Percentiles rank a stretch among this genome's conserved stretches.
Conservation (phyloP, 2,888 invertebrate species). For the Ellobium chinense region DNA sequence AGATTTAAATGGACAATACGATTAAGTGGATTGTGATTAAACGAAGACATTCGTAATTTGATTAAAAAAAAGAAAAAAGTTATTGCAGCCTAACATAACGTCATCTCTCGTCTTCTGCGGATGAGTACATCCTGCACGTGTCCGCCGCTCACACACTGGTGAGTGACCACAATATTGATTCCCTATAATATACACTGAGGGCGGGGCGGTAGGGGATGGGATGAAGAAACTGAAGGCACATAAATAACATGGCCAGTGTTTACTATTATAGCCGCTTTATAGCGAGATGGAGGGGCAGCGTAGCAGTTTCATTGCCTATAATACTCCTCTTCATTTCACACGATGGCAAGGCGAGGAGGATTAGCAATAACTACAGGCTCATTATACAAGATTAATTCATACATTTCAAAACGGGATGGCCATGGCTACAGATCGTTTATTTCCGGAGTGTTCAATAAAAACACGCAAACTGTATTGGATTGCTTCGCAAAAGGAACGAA, state of each 20-base stretch:
- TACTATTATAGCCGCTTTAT: conserved; percentile 21
- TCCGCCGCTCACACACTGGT: background rate
- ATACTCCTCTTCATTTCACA: background rate
- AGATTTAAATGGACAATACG: no score
- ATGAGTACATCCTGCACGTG: no score
- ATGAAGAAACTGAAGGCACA: background rate
- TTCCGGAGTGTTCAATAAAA: no score
- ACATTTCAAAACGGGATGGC: conserved; percentile 2
- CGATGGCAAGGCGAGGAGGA: background rate
- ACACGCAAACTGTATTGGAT: no score
- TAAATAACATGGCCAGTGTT: conserved; percentile 17
- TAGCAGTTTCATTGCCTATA: conserved; percentile 3
- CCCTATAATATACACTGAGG: background rate
- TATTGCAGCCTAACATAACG: no score
- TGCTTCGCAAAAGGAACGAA: no score
- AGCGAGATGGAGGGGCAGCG: background rate
- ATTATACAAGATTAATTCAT: background rate
- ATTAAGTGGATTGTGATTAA: no score
- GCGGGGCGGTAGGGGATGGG: background rate
- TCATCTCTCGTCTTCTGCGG: no score
- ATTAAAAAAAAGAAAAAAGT: no score
- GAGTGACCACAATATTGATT: background rate
- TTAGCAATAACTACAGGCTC: background rate
- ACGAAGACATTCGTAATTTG: no score
- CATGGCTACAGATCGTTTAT: no score